phyloP scores from a whole-genome alignment of 2,888 invertebrate species.

The Druceiella hillmani region DNA sequence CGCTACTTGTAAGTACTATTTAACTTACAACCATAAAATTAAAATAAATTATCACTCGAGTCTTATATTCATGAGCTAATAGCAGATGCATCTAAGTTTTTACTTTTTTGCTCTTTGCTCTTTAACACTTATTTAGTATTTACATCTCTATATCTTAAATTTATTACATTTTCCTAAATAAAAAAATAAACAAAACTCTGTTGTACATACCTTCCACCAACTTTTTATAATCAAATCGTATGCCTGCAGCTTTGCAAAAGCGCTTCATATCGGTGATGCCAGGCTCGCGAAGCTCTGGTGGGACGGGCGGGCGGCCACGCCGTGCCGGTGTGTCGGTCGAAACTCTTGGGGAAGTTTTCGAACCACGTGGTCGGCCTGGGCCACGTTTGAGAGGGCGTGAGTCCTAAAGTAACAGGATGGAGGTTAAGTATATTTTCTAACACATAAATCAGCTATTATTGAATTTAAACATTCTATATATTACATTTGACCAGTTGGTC shows the following conservation, averaged over 20 bases:
- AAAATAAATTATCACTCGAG: no score
- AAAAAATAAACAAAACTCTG: no score
- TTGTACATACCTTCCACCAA: conserved; percentile 41
- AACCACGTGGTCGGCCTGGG: conserved; percentile 44
- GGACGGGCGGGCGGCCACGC: conserved; percentile 44
- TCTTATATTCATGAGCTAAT: no score
- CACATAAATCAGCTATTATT: background rate
- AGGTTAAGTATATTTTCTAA: background rate
- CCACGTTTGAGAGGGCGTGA: conserved; percentile 38
- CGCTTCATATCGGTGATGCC: conserved; percentile 50
- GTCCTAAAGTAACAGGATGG: conserved; percentile 27
- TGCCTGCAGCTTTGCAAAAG: conserved; percentile 48
- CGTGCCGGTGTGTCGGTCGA: conserved; percentile 18
- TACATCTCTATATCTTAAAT: no score
- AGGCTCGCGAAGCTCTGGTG: conserved; percentile 41
- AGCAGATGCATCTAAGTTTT: no score
- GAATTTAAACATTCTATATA: no score
- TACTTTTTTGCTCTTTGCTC: no score
- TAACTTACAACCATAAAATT: no score
- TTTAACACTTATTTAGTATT: no score
- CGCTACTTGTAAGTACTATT: no score
- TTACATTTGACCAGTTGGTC: no score
- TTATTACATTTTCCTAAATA: no score
- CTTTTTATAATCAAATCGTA: conserved; percentile 48
- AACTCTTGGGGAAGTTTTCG: conserved; percentile 28